Percentiles rank a stretch among this genome's conserved stretches.
phyloP scores from a whole-genome alignment of 2,797 vertebrate species.

The Alosa sapidissima region DNA sequence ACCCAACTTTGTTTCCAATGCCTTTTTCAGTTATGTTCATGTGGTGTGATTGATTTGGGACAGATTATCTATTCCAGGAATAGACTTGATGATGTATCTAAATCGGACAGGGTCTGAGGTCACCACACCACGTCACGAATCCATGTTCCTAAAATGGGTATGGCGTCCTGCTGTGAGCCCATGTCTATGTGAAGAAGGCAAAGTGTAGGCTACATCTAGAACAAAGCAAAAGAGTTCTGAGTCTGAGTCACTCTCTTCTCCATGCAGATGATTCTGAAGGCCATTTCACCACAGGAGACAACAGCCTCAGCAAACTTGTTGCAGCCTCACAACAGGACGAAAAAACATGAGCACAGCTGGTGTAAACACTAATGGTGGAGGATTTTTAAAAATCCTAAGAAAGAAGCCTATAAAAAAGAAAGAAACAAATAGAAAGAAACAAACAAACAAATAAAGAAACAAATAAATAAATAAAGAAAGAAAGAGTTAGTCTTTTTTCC shows the following conservation, averaged over 20 bases:
- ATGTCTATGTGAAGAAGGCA: not conserved
- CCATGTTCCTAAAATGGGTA: not conserved
- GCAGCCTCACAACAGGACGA: not conserved
- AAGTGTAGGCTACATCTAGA: not conserved
- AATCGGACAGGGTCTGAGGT: not conserved
- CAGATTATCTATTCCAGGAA: not conserved
- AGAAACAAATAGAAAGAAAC: too few species aligned
- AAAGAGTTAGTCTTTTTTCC: too few species aligned
- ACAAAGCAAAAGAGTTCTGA: not conserved
- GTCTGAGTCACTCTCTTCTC: not conserved
- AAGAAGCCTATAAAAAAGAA: not conserved
- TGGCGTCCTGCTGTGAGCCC: not conserved
- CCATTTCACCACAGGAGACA: not conserved
- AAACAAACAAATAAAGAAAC: too few species aligned
- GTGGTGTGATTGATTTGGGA: not conserved
- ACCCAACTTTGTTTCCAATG: not conserved
- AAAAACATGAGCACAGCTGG: not conserved
- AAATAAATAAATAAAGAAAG: too few species aligned
- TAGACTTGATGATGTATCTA: not conserved
- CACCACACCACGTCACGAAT: not conserved
- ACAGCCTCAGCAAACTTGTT: not conserved
- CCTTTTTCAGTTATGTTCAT: not conserved
- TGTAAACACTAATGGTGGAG: not conserved
- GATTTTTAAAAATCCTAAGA: too few species aligned
- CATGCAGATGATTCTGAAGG: not conserved